These are phyloP conservation scores for Hypsibius dujardini DNA, from an alignment of 1,140 invertebrate genomes.

Conservation along the genomic window DNA sequence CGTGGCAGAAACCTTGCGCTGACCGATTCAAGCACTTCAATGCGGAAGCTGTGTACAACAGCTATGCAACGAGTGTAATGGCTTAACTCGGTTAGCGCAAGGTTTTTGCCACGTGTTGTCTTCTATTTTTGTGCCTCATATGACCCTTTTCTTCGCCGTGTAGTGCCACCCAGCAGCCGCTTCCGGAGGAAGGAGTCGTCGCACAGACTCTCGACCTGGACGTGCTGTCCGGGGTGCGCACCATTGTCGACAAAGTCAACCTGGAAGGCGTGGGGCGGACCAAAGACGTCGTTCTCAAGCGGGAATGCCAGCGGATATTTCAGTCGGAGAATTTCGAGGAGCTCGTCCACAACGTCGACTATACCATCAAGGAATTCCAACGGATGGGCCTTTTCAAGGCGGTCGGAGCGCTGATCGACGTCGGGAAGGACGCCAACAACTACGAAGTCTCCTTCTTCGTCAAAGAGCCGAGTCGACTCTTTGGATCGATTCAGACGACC, in stretches of 20 bases:
- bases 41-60: not conserved
- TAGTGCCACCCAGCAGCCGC: not conserved
- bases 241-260: slow-evolving; percentile 6
- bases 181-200: not conserved
- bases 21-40: too few species aligned
- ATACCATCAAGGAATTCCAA: slow-evolving; percentile 5
- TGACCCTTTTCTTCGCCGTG: too few species aligned
- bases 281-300: not conserved
- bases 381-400: slow-evolving; percentile 8
- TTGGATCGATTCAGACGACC: slow-evolving; percentile 7
- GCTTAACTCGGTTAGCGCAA: too few species aligned
- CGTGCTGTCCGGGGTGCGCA: not conserved
- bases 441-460: slow-evolving; percentile 17
- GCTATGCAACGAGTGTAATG: not conserved
- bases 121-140: too few species aligned
- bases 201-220: slow-evolving; percentile 15
- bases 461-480: not conserved
- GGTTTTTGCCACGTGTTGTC: too few species aligned
- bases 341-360: not conserved
- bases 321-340: not conserved
- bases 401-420: slow-evolving; percentile 10
- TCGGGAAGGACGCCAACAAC: not conserved
- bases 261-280: slow-evolving; percentile 1
- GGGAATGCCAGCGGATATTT: slow-evolving; percentile 13
- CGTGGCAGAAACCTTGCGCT: too few species aligned